Percentiles rank a stretch among this genome's conserved stretches.
Conservation (phyloP, 2,888 invertebrate species). For the Drosophila mimica region DNA sequence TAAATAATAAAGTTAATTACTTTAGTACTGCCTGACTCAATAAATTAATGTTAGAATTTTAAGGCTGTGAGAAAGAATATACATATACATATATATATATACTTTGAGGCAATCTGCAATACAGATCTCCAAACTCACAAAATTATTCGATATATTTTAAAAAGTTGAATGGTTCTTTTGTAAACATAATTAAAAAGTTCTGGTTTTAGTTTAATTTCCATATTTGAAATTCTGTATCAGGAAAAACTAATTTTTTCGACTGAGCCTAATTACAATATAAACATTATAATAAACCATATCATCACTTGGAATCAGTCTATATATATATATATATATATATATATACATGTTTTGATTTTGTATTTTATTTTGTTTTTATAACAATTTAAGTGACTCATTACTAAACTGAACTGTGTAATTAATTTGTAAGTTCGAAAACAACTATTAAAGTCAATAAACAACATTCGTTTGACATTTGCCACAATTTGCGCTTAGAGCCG, state of each 20-base stretch:
- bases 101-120: neutral
- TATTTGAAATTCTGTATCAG: neutral
- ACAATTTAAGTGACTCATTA: neutral
- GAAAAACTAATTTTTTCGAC: neutral
- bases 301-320: neutral
- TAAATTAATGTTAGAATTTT: neutral
- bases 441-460: constrained; percentile 1
- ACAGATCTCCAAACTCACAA: neutral
- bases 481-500: constrained; percentile 2
- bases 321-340: rapidly evolving
- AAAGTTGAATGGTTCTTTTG: neutral
- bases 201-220: neutral
- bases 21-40: neutral
- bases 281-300: neutral
- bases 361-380: neutral
- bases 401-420: neutral
- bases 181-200: neutral
- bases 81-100: neutral
- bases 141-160: no score
- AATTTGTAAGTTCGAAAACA: neutral
- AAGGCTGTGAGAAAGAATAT: neutral
- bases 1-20: no score
- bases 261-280: neutral
- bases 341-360: neutral
- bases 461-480: constrained; percentile 4